Base-by-base conservation (phyloP, 2,888 invertebrate genomes). In the Lepidocyrtoides sp. region DNA sequence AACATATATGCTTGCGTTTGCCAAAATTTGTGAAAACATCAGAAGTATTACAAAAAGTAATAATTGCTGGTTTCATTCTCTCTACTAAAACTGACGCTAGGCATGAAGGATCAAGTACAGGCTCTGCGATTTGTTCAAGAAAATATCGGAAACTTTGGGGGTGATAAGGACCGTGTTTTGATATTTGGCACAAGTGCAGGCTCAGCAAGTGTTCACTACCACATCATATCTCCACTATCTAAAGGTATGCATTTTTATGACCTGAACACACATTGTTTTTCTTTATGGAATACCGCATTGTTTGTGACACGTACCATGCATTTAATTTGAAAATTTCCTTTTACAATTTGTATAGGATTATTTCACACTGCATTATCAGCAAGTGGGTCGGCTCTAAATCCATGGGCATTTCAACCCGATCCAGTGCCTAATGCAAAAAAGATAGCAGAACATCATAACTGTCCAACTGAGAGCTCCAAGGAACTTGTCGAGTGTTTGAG, bases 361-460 rank as follows among this genome's bases (percentile, higher is more conserved):
- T 93, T 93, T 66, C 36, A 85, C 0, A 92, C 88, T 32, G 93
- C 88, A 7, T 93, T 93, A 2, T 91, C 88, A 84, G 41, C 92
- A 2, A 93, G 93, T 91, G 93, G 93, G 0, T 92, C 92, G 10
- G 93, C 93, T 7, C 92, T 93, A 4, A 93, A 93, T 81, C 89
- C 91, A 0, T 93, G 93, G 93, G 93, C 93, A 5, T 75, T 93
- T 10, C 90, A 88, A 0, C 60, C 66, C n/a, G 41, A 91, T 14
- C 93, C 93, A 2, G 66, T 36, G 26, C 88, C 85, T 2, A 93
- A 93, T 44, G 90, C 93, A 0, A 8, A 54, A 0, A 20, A 81
- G 57, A 57, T 93, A 2, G 93, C 91, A 8, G 91, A 82, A 20
- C 4, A 84, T 12, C 7, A 93, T 10, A 69, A 91, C 26, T 93